A percentile compares a stretch with the other conserved stretches of the same genome.
These are phyloP conservation scores for Darevskia mixta DNA, from an alignment of 2,797 vertebrate species.

Conservation along the genomic window DNA sequence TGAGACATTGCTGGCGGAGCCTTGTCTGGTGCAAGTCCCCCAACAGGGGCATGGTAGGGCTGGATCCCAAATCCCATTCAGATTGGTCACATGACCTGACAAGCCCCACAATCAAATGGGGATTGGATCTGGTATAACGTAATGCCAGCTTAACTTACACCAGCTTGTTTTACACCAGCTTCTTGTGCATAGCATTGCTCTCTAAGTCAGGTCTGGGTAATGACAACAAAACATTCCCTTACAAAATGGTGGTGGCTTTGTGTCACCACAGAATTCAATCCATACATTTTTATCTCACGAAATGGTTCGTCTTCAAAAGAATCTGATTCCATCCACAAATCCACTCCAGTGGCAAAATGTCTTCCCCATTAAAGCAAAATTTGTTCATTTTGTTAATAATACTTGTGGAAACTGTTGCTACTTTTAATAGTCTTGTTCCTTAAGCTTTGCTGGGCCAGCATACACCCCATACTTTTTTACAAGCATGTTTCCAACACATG, in stretches of 20 bases:
- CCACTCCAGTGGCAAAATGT: not conserved
- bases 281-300: slow-evolving; percentile 28
- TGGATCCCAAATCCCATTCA: too few relatives aligned
- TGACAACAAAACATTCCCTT: slow-evolving; percentile 58
- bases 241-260: not conserved
- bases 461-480: not conserved
- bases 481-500: too few relatives aligned
- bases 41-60: too few relatives aligned
- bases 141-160: too few relatives aligned
- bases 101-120: too few relatives aligned
- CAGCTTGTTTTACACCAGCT: too few relatives aligned
- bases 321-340: not conserved
- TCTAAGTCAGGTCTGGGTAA: slow-evolving; percentile 52
- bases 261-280: slow-evolving; percentile 20
- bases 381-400: slow-evolving; percentile 34
- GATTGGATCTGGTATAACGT: too few relatives aligned
- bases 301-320: slow-evolving; percentile 36
- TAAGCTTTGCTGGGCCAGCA: slow-evolving; percentile 36
- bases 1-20: too few relatives aligned
- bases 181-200: too few relatives aligned
- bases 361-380: not conserved
- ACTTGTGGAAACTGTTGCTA: slow-evolving; percentile 45
- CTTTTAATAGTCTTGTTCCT: not conserved
- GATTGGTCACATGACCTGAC: too few relatives aligned
- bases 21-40: too few relatives aligned